Percentiles rank a stretch among this genome's conserved stretches.
phyloP scores from a whole-genome alignment of 2,888 invertebrate genomes.

The Ypsolopha sequella region DNA sequence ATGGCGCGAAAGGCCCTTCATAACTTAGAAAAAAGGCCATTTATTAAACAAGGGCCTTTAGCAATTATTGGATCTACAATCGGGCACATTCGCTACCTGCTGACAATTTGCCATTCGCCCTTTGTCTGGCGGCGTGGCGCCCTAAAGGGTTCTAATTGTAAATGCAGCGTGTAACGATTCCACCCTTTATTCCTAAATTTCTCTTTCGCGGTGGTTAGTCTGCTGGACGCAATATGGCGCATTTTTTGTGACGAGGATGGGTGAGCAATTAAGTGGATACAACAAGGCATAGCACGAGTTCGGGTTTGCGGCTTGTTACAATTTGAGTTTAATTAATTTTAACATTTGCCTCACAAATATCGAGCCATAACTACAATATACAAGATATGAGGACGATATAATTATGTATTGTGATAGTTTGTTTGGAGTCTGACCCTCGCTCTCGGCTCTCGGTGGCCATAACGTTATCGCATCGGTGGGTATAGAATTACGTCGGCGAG shows the following conservation, averaged over 20 bases:
- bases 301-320: slow-evolving; percentile 49
- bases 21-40: slow-evolving; percentile 67
- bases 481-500: slow-evolving; percentile 38
- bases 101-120: slow-evolving; percentile 66
- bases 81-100: slow-evolving; percentile 68
- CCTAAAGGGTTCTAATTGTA: slow-evolving; percentile 70
- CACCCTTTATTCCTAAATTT: slow-evolving; percentile 62
- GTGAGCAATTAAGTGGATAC: slow-evolving; percentile 61
- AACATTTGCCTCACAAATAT: too few relatives aligned
- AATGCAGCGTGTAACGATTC: slow-evolving; percentile 68
- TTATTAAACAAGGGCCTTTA: slow-evolving; percentile 65
- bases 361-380: too few relatives aligned
- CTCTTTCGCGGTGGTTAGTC: slow-evolving; percentile 65
- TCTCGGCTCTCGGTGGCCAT: not conserved
- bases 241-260: slow-evolving; percentile 50
- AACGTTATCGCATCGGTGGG: slow-evolving; percentile 8
- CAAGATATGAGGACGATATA: not conserved
- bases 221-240: slow-evolving; percentile 66
- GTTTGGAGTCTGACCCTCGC: not conserved
- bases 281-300: slow-evolving; percentile 46
- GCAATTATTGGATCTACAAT: slow-evolving; percentile 62
- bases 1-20: slow-evolving; percentile 64
- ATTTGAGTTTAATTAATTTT: slow-evolving; percentile 13
- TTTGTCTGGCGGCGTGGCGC: slow-evolving; percentile 70
- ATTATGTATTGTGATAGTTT: not conserved